Evolutionary conservation across 1,140 invertebrate genomes (phyloP).

Genomic region (Nymphalis io): DNA sequence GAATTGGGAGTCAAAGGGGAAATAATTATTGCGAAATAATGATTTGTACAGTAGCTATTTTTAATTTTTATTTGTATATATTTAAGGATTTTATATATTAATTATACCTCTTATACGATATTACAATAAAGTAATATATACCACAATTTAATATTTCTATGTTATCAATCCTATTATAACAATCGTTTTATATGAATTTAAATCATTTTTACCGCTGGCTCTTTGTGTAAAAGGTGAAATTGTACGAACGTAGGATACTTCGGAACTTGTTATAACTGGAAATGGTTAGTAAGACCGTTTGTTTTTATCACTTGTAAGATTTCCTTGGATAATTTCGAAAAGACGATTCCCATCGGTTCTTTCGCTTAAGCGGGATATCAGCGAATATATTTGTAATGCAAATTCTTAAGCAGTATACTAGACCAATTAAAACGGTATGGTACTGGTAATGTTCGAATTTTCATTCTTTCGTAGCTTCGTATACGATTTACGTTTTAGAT

Average conservation of each 20-base stretch:
- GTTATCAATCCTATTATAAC: neutral
- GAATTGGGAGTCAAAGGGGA: too few relatives aligned
- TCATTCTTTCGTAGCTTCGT: neutral
- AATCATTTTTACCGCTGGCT: slow-evolving; percentile 18
- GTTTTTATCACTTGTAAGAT: slow-evolving; percentile 54
- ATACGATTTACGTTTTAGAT: slow-evolving; percentile 8
- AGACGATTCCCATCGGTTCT: slow-evolving; percentile 22
- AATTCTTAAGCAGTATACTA: slow-evolving; percentile 3
- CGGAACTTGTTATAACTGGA: slow-evolving; percentile 52
- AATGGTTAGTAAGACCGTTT: slow-evolving; percentile 51
- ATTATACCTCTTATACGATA: too few relatives aligned
- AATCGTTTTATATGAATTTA: neutral
- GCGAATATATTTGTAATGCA: slow-evolving; percentile 18
- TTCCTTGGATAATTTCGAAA: slow-evolving; percentile 39
- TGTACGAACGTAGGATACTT: slow-evolving; percentile 46
- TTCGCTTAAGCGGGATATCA: slow-evolving; percentile 1
- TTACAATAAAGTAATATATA: neutral
- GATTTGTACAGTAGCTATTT: too few relatives aligned
- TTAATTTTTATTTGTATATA: too few relatives aligned
- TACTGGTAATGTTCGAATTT: neutral
- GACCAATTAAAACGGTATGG: neutral
- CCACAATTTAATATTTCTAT: neutral
- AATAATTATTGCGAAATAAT: too few relatives aligned
- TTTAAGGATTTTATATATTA: too few relatives aligned
- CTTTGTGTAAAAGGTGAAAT: slow-evolving; percentile 43